Evolutionary conservation across 2,113 vertebrate species (phyloP).

Genomic region (Mirza zaza): DNA sequence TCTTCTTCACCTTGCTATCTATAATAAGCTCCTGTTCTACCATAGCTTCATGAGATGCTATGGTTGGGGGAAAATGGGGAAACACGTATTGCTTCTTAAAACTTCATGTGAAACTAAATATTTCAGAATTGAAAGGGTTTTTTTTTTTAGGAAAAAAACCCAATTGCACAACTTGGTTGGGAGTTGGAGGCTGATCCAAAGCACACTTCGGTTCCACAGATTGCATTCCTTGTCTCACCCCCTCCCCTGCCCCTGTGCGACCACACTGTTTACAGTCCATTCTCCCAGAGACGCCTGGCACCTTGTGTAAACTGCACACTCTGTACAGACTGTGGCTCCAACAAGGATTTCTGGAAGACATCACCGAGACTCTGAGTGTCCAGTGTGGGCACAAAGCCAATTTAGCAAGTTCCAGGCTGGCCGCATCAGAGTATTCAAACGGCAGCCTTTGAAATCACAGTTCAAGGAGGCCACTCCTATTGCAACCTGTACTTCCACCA

Average conservation of each 20-base stretch:
- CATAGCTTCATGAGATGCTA: not conserved
- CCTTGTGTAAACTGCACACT: not conserved
- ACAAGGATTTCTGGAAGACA: not conserved
- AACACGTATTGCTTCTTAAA: not conserved
- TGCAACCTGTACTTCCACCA: not conserved
- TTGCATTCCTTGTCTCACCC: not conserved
- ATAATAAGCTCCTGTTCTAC: not conserved
- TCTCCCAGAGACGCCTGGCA: not conserved
- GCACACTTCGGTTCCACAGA: not conserved
- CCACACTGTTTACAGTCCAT: not conserved
- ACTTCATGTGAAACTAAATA: not conserved
- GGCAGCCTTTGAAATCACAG: not conserved
- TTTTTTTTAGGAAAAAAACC: not conserved
- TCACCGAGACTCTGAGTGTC: not conserved
- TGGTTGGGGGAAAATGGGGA: not conserved
- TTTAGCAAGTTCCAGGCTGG: not conserved
- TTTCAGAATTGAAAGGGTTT: not conserved
- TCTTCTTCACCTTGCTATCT: not conserved
- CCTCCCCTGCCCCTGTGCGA: not conserved
- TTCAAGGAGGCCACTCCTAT: not conserved
- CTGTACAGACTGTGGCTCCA: not conserved
- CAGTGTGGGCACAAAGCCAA: not conserved
- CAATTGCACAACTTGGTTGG: not conserved
- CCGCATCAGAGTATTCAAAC: not conserved
- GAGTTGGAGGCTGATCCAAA: not conserved